Percentiles rank a stretch among this genome's conserved stretches.
Evolutionary conservation across 2,797 vertebrate genomes (phyloP).

Genomic region (Syngnathus rostellatus): DNA sequence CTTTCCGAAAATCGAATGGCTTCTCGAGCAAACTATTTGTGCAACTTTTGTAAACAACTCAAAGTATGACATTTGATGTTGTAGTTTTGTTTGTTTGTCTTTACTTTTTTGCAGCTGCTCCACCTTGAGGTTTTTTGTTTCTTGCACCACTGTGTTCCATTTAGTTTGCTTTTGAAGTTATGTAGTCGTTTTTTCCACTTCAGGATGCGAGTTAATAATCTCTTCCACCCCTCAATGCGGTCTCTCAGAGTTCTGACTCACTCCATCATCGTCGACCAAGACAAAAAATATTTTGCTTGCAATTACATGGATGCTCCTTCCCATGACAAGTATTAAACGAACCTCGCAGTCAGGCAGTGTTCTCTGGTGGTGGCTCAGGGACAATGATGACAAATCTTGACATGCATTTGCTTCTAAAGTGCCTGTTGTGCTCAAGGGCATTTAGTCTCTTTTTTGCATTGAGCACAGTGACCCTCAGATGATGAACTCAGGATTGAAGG

Average conservation of each 20-base stretch:
- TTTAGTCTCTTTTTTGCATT: conserved; percentile 51
- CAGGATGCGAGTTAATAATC: background rate
- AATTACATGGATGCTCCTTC: conserved; percentile 63
- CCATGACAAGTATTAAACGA: conserved; percentile 48
- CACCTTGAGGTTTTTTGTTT: background rate
- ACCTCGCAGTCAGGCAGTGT: conserved; percentile 43
- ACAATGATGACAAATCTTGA: conserved; percentile 69
- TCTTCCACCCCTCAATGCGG: background rate
- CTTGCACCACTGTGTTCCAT: background rate
- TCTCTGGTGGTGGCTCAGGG: conserved; percentile 42
- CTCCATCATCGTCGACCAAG: conserved; percentile 10
- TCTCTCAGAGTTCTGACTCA: conserved; percentile 2
- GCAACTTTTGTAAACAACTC: background rate
- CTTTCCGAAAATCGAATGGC: background rate
- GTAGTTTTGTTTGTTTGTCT: background rate
- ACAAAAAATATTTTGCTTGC: conserved; percentile 56
- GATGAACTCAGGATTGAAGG: conserved; percentile 40
- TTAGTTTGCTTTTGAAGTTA: background rate
- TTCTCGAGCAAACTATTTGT: background rate
- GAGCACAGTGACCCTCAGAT: conserved; percentile 44
- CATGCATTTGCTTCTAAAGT: conserved; percentile 69
- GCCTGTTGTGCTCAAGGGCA: conserved; percentile 65
- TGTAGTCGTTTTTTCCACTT: background rate
- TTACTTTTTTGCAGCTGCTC: background rate
- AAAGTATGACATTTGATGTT: background rate